Evolutionary conservation across 2,888 invertebrate species (phyloP).

Genomic region (Coenonympha arcania): DNA sequence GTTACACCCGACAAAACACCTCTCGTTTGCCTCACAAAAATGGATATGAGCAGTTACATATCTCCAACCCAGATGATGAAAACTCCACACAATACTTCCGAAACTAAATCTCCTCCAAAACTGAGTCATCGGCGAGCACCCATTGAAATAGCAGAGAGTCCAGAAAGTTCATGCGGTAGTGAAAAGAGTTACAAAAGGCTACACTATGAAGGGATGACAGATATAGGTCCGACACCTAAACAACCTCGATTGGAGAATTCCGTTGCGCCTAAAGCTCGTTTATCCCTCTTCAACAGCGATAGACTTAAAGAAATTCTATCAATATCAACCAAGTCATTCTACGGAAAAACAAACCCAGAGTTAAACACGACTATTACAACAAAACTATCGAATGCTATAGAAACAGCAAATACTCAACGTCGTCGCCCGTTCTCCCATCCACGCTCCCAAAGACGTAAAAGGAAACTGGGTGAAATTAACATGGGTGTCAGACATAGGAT

Average conservation of each 20-base stretch:
- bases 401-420: constrained; percentile 39
- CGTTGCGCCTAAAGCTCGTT: constrained; percentile 57
- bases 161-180: constrained; percentile 57
- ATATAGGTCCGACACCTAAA: constrained; percentile 50
- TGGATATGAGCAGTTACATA: constrained; percentile 48
- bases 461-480: constrained; percentile 76
- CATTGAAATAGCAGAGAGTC: constrained; percentile 58
- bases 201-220: constrained; percentile 51
- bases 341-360: constrained; percentile 66
- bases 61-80: constrained; percentile 63
- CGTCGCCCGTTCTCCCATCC: constrained; percentile 44
- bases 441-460: constrained; percentile 44
- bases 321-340: constrained; percentile 72
- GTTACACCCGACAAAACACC: constrained; percentile 48
- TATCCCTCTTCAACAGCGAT: constrained; percentile 62
- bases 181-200: constrained; percentile 60
- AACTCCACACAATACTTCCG: constrained; percentile 59
- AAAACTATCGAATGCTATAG: constrained; percentile 53
- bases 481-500: constrained; percentile 78
- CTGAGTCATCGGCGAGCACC: constrained; percentile 49
- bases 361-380: constrained; percentile 47
- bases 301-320: constrained; percentile 67
- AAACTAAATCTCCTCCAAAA: constrained; percentile 58
- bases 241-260: constrained; percentile 51
- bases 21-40: constrained; percentile 53